Evolutionary conservation across 2,888 invertebrate species (phyloP), one percentile per base, ranked within the genome.

Genomic region (Dascillus cervinus): DNA sequence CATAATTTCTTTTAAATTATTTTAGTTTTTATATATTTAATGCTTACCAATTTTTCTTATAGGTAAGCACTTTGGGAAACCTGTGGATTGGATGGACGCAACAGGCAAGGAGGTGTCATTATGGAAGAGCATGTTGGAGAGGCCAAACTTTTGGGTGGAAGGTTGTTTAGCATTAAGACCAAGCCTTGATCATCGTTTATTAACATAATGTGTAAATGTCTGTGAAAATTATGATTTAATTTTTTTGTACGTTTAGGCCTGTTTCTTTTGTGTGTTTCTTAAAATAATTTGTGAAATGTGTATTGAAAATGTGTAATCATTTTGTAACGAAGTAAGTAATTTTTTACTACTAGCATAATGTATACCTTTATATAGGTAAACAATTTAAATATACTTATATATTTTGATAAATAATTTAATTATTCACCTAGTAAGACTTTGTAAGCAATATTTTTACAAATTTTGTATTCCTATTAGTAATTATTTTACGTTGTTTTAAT

Each of bases 121-220:
- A 5, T 96, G 96, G 96, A 89, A 91, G 58, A 83, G 82, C 41
- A 94, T 96, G 92, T 68, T 95, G 56, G 88, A 91, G 55, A 72
- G 86, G 39, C 94, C 94, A 15, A 92, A 92, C 66, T 84, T 90
- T 64, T 96, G 96, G 96, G 90, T 95, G n/a, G 95, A 96, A 66
- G 90, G 90, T 35, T 88, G 86, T 37, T 69, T 96, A 24, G 78
- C 85, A 3, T 71, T 96, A 22, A 72, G 95, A 53, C 81, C 92
- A 25, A 82, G 83, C 36, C 69, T 87, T 32, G 79, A 79, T 49
- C 69, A 73, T 55, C 67, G 63, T 35, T 47, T 54, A 26, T 52
- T n/a, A 52, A 27, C 59, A 57, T 37, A 30, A 34, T 33, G 15
- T 24, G 21, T 21, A 32, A n/a, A n/a, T n/a, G n/a, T n/a, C n/a